Conservation (phyloP, 2,113 vertebrate genomes). For the Paratilapia polleni region DNA sequence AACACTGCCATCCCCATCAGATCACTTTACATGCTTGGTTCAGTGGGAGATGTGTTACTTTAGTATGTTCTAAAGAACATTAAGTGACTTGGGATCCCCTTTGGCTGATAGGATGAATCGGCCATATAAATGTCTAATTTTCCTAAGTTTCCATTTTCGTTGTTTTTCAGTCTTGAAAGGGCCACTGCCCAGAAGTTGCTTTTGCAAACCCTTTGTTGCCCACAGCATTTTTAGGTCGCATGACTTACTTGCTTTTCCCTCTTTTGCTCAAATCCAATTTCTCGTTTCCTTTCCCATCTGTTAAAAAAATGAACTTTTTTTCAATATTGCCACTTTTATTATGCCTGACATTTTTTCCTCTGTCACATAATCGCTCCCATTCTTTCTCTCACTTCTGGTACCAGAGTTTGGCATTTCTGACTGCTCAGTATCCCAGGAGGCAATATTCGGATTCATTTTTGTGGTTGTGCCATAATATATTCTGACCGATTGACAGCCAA, state of each 20-base stretch:
- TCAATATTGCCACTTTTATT: conserved; percentile 16
- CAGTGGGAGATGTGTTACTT: neutral
- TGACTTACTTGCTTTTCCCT: neutral
- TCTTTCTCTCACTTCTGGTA: conserved; percentile 6
- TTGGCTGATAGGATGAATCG: neutral
- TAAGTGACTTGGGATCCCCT: neutral
- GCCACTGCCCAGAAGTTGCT: neutral
- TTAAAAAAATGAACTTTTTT: neutral
- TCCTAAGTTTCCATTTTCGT: neutral
- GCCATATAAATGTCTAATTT: neutral
- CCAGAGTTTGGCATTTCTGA: conserved; percentile 20
- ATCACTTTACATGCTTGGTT: neutral
- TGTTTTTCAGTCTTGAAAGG: neutral
- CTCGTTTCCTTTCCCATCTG: conserved; percentile 6
- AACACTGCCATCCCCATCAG: neutral
- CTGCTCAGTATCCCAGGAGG: conserved; percentile 20
- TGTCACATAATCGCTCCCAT: conserved; percentile 14
- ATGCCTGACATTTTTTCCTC: conserved; percentile 7
- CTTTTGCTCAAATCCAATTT: neutral
- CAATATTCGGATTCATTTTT: conserved; percentile 55
- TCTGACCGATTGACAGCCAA: conserved; percentile 19
- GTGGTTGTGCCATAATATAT: conserved; percentile 50
- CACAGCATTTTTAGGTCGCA: neutral
- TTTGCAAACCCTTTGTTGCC: neutral
- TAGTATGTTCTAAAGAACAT: neutral